Evolutionary conservation across 1,140 invertebrate genomes (phyloP).

Genomic region (Aphaenogaster ashmeadi): DNA sequence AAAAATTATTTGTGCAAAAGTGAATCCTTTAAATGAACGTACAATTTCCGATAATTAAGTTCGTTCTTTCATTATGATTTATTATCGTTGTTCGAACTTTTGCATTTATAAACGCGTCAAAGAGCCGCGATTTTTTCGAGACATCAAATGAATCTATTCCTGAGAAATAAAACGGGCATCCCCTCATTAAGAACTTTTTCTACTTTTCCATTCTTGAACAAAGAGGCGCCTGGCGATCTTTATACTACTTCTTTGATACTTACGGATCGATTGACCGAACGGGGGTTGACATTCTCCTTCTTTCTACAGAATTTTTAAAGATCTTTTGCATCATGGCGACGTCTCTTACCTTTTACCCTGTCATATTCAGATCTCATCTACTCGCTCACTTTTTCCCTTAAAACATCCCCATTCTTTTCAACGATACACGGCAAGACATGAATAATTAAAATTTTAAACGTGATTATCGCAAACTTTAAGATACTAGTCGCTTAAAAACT

Average conservation of each 20-base stretch:
- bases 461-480: neutral
- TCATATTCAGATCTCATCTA: constrained; percentile 33
- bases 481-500: neutral
- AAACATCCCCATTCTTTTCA: constrained; percentile 4
- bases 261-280: constrained; percentile 40
- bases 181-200: constrained; percentile 41
- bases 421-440: neutral
- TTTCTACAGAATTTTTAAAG: constrained; percentile 23
- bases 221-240: constrained; percentile 39
- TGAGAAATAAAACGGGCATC: constrained; percentile 15
- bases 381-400: neutral
- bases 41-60: neutral
- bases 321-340: neutral
- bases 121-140: constrained; percentile 29
- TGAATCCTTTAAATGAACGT: neutral
- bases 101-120: constrained; percentile 27
- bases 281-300: neutral
- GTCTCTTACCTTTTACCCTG: constrained; percentile 2
- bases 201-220: constrained; percentile 1
- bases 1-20: neutral
- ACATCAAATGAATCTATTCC: constrained; percentile 31
- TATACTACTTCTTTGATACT: constrained; percentile 60
- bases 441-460: constrained; percentile 37
- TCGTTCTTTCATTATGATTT: neutral
- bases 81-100: constrained; percentile 38